Evolutionary conservation across 2,113 vertebrate species (phyloP), one percentile per base, ranked within the genome.

Genomic region (Microtus oregoni): DNA sequence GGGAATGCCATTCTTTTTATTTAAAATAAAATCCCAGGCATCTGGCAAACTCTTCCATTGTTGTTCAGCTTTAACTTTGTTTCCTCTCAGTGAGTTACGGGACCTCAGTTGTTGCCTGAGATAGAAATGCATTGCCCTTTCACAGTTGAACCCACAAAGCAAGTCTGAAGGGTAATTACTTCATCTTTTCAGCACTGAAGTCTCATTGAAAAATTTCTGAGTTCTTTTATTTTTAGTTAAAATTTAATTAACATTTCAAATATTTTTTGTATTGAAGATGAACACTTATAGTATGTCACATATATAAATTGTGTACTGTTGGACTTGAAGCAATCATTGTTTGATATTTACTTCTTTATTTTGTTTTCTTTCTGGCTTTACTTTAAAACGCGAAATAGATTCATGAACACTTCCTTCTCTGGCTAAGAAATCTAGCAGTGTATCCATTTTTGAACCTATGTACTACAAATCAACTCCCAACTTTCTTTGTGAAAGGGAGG

Each of bases 341-440:
- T 50, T 87, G 58, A 91, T 52, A 14, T 65, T 96, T 41, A 58
- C 28, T 94, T 91, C 26, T 47, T 94, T 55, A 41, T 75, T 61
- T 95, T 89, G 35, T 15, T 73, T 30, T 19, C 17, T 55, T 75
- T 81, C 47, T 70, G 11, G 20, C 35, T 17, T 50, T 30, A 81
- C 44, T 86, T 5, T 9, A 75, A 92, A 79, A 61, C 20, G 47
- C 63, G 6, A 87, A 79, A 50, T 88, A 30, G 32, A 41, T 92
- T 73, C 30, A 68, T 24, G 85, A 89, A 7, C 26, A 58, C 30
- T 86, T 92, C 52, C 38, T 61, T 22, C 58, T 91, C 2, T 76
- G 41, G 15, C 15, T 50, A 47, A 90, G 63, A 92, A 92, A 85
- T 61, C 22, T 20, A 94, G 47, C 14, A 28, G 3, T 63, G 24